Percentiles rank a stretch among this genome's conserved stretches.
phyloP scores from a whole-genome alignment of 2,113 vertebrate genomes.

The Holacanthus passer region DNA sequence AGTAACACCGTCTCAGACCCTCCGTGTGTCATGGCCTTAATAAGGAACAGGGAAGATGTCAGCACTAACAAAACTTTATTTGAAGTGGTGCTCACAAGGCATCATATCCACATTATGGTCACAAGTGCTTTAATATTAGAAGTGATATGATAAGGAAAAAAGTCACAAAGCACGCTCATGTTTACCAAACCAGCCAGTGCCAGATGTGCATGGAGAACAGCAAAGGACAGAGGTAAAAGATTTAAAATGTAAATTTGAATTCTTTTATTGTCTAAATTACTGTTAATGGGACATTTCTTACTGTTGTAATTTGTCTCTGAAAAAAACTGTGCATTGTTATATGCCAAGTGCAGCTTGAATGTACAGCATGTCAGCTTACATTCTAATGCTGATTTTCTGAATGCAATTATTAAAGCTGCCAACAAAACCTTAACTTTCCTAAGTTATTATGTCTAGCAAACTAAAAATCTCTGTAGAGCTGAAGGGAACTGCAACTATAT shows the following conservation, averaged over 20 bases:
- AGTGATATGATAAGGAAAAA: neutral
- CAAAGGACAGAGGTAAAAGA: neutral
- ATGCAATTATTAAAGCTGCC: neutral
- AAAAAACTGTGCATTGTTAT: neutral
- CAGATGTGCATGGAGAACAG: neutral
- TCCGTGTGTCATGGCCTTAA: neutral
- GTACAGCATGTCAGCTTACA: neutral
- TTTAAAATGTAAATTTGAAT: neutral
- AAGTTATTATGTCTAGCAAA: neutral
- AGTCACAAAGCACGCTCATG: neutral
- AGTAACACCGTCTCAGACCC: slow-evolving; percentile 9
- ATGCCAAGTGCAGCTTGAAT: neutral
- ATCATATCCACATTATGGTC: slow-evolving; percentile 8
- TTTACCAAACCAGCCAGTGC: neutral
- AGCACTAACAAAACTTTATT: slow-evolving; percentile 10
- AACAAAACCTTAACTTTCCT: neutral
- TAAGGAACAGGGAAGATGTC: slow-evolving; percentile 3
- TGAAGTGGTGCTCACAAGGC: slow-evolving; percentile 20
- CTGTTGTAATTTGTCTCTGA: neutral
- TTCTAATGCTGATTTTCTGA: neutral
- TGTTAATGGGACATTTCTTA: neutral
- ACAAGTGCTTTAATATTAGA: neutral
- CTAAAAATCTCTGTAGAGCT: neutral
- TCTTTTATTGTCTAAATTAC: neutral
- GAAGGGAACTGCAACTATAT: neutral